phyloP scores from a whole-genome alignment of 2,888 invertebrate species.

The Baccha elongata region DNA sequence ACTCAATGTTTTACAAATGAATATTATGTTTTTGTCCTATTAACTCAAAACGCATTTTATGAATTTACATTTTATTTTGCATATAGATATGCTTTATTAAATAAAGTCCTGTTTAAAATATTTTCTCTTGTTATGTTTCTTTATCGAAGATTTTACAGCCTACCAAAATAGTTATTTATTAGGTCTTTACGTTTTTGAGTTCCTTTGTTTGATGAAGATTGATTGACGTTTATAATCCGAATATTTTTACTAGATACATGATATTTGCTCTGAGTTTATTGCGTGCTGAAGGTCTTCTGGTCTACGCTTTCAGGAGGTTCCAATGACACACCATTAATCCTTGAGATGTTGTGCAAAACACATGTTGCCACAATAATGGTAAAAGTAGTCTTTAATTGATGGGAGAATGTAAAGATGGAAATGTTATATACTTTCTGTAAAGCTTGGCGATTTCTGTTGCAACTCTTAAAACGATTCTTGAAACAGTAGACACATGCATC shows the following conservation, averaged over 20 bases:
- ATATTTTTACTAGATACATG: neutral
- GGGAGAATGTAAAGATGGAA: neutral
- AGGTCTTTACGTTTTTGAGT: neutral
- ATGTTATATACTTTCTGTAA: slow-evolving; percentile 5
- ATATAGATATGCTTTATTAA: neutral
- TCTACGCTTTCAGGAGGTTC: slow-evolving; percentile 6
- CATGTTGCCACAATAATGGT: slow-evolving; percentile 2
- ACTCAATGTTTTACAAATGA: too few relatives aligned
- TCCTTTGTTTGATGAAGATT: neutral
- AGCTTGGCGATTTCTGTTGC: slow-evolving; percentile 1
- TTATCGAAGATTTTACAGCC: neutral
- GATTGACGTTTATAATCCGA: neutral
- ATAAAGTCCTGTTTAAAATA: neutral
- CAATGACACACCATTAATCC: neutral
- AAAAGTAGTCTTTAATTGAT: neutral
- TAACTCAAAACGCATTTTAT: neutral
- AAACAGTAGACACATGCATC: neutral
- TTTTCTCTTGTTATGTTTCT: neutral
- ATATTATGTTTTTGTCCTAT: neutral
- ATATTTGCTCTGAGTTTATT: neutral
- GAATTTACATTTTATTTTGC: neutral
- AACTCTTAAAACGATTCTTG: slow-evolving; percentile 13
- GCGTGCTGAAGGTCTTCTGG: neutral
- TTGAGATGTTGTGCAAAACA: neutral
- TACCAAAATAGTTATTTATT: neutral